Conservation (phyloP, 2,888 invertebrate genomes). For the Fabriciana adippe region DNA sequence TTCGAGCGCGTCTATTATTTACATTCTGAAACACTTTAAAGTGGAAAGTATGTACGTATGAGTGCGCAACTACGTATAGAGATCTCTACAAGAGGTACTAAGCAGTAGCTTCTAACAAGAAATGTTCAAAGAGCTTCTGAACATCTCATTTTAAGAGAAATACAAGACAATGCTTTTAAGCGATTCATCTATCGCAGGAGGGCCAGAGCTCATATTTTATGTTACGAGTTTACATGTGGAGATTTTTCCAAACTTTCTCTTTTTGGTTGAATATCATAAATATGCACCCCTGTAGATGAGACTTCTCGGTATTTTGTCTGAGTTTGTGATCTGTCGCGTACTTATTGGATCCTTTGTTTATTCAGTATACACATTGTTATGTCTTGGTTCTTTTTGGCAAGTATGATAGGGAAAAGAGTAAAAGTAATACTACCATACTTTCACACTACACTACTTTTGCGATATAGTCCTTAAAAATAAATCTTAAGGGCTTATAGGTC, state of each 20-base stretch:
- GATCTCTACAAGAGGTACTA: slow-evolving; percentile 37
- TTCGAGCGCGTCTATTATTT: slow-evolving; percentile 30
- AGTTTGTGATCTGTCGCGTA: slow-evolving; percentile 35
- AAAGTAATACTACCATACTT: slow-evolving; percentile 3
- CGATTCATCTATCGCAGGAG: slow-evolving; percentile 64
- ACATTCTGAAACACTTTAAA: slow-evolving; percentile 31
- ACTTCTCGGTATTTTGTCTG: slow-evolving; percentile 36
- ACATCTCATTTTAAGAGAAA: slow-evolving; percentile 51
- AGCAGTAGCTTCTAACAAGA: slow-evolving; percentile 44
- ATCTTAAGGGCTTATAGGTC: too few species aligned
- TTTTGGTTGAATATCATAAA: slow-evolving; percentile 47
- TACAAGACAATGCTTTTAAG: slow-evolving; percentile 81
- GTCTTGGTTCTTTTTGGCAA: slow-evolving; percentile 4
- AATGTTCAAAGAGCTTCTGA: slow-evolving; percentile 45
- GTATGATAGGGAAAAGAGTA: neutral
- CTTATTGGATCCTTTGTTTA: slow-evolving; percentile 37
- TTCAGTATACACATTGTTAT: slow-evolving; percentile 18
- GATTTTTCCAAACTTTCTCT: slow-evolving; percentile 51
- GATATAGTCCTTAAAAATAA: neutral
- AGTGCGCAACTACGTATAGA: slow-evolving; percentile 29
- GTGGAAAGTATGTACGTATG: slow-evolving; percentile 35
- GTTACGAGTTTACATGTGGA: slow-evolving; percentile 46
- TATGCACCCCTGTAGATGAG: slow-evolving; percentile 50
- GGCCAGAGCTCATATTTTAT: slow-evolving; percentile 63
- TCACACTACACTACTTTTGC: neutral